Percentiles rank a stretch among this genome's conserved stretches.
Conservation (phyloP, 2,113 vertebrate genomes). For the Phycodurus eques region DNA sequence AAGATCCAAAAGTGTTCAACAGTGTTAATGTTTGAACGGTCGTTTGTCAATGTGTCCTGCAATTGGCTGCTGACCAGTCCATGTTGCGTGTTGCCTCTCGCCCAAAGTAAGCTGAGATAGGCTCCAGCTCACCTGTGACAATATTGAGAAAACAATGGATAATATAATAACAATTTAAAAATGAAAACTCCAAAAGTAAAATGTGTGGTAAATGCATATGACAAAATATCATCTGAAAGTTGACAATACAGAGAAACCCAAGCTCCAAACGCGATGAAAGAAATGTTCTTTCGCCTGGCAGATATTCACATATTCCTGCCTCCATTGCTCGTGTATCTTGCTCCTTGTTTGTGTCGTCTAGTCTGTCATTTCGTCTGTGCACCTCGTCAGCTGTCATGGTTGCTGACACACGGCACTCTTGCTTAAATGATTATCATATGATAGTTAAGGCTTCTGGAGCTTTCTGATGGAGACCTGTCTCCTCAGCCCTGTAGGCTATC, state of each 20-base stretch:
- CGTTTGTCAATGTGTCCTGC: no score
- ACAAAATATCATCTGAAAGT: background rate
- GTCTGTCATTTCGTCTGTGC: slow-evolving; percentile 34
- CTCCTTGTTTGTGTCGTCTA: slow-evolving; percentile 48
- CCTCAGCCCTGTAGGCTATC: slow-evolving; percentile 71
- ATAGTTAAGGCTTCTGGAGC: slow-evolving; percentile 50
- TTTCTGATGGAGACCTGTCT: slow-evolving; percentile 63
- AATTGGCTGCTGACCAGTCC: no score
- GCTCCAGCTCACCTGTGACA: no score
- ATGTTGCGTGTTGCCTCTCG: no score
- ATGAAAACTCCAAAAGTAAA: no score
- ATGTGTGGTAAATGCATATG: no score
- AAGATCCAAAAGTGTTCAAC: no score
- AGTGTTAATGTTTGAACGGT: no score
- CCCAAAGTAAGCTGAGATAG: no score
- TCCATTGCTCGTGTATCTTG: slow-evolving; percentile 18
- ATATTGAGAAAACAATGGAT: no score
- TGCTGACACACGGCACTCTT: slow-evolving; percentile 48
- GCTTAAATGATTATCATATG: slow-evolving; percentile 67
- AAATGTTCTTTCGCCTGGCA: slow-evolving; percentile 35
- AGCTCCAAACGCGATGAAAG: background rate
- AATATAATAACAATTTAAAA: no score
- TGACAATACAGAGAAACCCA: background rate
- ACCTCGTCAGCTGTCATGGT: slow-evolving; percentile 53
- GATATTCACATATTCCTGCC: slow-evolving; percentile 59